Base-by-base conservation (phyloP, 2,797 vertebrate species). In the Malacoraja senta region DNA sequence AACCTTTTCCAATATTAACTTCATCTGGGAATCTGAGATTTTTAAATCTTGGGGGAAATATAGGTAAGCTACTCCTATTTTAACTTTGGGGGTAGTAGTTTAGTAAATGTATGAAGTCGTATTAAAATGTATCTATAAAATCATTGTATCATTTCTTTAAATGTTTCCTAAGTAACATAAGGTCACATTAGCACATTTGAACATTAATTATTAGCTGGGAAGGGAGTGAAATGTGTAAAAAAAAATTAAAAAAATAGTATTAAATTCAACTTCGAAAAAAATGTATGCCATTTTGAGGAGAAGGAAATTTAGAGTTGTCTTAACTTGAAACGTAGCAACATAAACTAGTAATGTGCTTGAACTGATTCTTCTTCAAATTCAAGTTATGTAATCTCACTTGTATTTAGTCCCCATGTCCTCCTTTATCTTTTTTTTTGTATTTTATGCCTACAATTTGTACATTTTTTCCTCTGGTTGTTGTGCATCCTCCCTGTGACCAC, bases 1-100 rank as follows among this genome's bases (percentile, higher is more conserved):
- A 79, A 17, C 8, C 58, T 86, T 86, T 86, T 86, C 83, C 83
- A 86, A n/a, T 86, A 32, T 7, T 86, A 63, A 65, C 26, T 86
- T 17, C 35, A 63, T 86, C 83, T 86, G 26, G 58, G 63, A 86
- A 29, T 17, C 83, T 86, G 58, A 86, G n/a, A 63, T 63, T 86
- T n/a, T 29, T n/a, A 65, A 63, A 63, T 32, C 58, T 17, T 65
- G 58, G 71, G 19, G 71, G 24, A 61, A 13, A 29, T 17, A n/a
- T n/a, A n/a, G 58, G 58, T n/a, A 86, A 63, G 10, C 26, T 63
- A 9, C 61, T 61, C 12, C 10, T 15, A 10, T 12, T 53, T 15
- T 58, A 84, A 13, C 26, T 86, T n/a, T 83, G 53, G 44, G 77
- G 32, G 71, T 68, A 58, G 61, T 65, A 63, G 4, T 63, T 63